These are phyloP conservation scores for Cottoperca gobio DNA, from an alignment of 2,797 vertebrate species.

Conservation along the genomic window DNA sequence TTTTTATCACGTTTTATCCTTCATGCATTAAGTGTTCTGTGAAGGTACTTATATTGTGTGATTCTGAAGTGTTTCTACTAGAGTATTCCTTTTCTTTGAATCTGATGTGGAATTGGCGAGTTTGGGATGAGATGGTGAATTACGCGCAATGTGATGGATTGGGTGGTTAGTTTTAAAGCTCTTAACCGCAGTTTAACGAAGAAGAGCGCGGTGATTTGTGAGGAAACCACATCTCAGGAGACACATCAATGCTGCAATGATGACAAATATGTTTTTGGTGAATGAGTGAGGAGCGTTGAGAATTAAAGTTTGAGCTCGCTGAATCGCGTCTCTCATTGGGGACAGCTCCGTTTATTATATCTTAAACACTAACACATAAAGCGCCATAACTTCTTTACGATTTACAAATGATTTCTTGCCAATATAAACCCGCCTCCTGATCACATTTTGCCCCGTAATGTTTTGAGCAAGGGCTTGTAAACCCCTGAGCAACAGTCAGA, in stretches of 20 bases:
- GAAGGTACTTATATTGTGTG: background rate
- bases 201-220: background rate
- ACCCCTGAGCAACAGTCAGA: conserved; percentile 57
- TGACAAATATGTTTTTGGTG: conserved; percentile 13
- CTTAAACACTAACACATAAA: background rate
- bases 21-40: background rate
- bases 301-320: conserved; percentile 73
- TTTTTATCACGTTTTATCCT: background rate
- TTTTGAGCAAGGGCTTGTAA: background rate
- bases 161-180: conserved; percentile 51
- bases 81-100: background rate
- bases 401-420: background rate
- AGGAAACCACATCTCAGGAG: background rate
- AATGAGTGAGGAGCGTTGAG: conserved; percentile 23
- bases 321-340: conserved; percentile 21
- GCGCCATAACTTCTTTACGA: background rate
- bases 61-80: conserved; percentile 26
- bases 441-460: conserved; percentile 12
- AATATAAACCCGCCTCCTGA: background rate
- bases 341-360: background rate
- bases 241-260: conserved; percentile 3
- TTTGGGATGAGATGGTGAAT: conserved; percentile 40
- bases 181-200: conserved; percentile 25
- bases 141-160: conserved; percentile 41
- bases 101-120: conserved; percentile 27